Conservation (phyloP, 2,797 vertebrate species). For the Megaceryle alcyon region DNA sequence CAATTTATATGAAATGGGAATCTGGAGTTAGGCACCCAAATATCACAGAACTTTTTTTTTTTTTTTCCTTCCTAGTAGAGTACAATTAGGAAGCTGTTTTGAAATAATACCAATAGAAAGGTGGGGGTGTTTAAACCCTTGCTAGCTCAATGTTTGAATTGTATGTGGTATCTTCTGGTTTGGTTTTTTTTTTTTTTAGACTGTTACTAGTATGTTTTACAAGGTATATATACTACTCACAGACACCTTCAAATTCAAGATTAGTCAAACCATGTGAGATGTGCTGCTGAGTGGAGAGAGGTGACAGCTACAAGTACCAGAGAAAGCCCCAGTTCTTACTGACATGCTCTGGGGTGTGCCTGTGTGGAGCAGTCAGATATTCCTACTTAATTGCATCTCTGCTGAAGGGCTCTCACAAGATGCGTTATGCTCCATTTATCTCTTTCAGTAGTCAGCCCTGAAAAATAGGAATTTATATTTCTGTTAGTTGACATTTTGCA, state of each 20-base stretch:
- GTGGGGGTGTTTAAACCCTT: background rate
- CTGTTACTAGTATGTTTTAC: background rate
- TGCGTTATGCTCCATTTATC: background rate
- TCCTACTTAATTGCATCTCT: background rate
- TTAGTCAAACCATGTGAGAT: background rate
- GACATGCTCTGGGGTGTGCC: background rate
- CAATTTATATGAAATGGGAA: background rate
- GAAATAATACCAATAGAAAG: background rate
- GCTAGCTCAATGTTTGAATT: background rate
- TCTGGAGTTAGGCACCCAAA: background rate
- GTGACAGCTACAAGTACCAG: background rate
- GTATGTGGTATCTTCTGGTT: background rate
- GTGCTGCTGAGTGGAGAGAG: background rate
- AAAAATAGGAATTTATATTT: background rate
- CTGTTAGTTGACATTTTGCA: background rate
- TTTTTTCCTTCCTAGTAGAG: background rate
- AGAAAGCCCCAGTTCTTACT: background rate
- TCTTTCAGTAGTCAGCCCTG: background rate
- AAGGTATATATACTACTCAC: background rate
- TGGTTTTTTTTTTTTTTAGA: background rate
- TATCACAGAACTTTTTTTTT: background rate
- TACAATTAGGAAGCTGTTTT: background rate
- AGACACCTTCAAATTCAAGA: background rate
- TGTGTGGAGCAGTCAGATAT: background rate
- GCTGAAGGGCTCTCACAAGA: background rate